phyloP scores from a whole-genome alignment of 2,888 invertebrate genomes.

The Diarsia brunnea region DNA sequence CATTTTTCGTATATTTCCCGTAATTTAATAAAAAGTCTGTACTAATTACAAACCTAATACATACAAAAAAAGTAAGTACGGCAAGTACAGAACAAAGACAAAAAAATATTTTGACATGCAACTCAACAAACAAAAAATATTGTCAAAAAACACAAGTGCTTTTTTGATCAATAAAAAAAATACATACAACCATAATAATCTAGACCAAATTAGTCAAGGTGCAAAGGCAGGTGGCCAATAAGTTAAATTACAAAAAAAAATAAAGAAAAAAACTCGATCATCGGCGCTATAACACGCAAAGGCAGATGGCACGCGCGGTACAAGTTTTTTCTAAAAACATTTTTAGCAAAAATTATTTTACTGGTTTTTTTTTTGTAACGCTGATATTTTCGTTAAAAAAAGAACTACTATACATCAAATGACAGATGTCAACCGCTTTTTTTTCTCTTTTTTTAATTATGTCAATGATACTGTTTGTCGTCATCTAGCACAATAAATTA shows the following conservation, averaged over 20 bases:
- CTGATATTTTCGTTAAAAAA: neutral
- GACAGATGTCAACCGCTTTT: slow-evolving; percentile 6
- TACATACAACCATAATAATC: neutral
- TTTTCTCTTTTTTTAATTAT: neutral
- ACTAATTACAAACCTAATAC: neutral
- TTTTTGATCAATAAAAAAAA: neutral
- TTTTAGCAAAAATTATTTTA: neutral
- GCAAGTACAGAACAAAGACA: neutral
- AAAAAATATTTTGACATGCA: neutral
- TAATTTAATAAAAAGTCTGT: neutral
- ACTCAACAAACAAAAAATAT: neutral
- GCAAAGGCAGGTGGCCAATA: slow-evolving; percentile 61
- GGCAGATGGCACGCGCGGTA: slow-evolving; percentile 72
- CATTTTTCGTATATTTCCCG: neutral
- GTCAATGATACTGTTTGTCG: neutral
- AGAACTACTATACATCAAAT: neutral
- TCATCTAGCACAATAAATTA: neutral
- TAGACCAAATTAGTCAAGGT: slow-evolving; percentile 53
- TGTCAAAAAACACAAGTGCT: neutral
- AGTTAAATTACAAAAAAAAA: slow-evolving; percentile 54
- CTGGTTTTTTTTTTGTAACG: neutral
- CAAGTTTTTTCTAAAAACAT: slow-evolving; percentile 23
- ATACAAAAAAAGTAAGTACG: neutral
- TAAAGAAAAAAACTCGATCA: slow-evolving; percentile 45
- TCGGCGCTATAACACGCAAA: slow-evolving; percentile 44